These are phyloP conservation scores for Zoanthus solanderi DNA, from an alignment of 92 coral and sea anemone genomes.

Conservation along the genomic window DNA sequence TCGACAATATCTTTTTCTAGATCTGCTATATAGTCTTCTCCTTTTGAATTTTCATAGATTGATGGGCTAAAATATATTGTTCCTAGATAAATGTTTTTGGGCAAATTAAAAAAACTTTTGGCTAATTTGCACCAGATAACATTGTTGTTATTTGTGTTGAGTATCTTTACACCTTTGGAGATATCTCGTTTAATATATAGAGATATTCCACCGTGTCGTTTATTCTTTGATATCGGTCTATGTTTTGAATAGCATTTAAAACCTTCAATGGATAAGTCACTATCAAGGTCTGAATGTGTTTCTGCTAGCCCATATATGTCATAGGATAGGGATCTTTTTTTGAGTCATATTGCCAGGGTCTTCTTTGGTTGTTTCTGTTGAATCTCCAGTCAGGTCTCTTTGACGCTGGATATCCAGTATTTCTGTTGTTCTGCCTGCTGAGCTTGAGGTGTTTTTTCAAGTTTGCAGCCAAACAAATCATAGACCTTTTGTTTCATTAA, in stretches of 20 bases:
- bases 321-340: neutral
- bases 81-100: constrained; percentile 11
- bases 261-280: neutral
- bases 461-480: no score
- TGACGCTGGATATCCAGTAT: no score
- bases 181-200: constrained; percentile 24
- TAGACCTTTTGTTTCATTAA: no score
- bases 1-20: neutral
- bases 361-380: no score
- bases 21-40: neutral
- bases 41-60: neutral
- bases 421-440: no score
- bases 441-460: no score
- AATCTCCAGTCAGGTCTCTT: no score
- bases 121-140: constrained; percentile 18
- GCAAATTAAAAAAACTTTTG: neutral
- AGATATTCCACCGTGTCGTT: neutral
- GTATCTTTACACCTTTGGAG: constrained; percentile 18
- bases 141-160: neutral
- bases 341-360: no score
- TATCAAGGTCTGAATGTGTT: neutral
- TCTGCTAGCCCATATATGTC: neutral
- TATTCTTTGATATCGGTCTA: neutral
- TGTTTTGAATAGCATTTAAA: neutral
- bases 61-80: constrained; percentile 27